These are phyloP conservation scores for Synanthedon tipuliformis DNA, from an alignment of 2,888 invertebrate species.

Conservation along the genomic window DNA sequence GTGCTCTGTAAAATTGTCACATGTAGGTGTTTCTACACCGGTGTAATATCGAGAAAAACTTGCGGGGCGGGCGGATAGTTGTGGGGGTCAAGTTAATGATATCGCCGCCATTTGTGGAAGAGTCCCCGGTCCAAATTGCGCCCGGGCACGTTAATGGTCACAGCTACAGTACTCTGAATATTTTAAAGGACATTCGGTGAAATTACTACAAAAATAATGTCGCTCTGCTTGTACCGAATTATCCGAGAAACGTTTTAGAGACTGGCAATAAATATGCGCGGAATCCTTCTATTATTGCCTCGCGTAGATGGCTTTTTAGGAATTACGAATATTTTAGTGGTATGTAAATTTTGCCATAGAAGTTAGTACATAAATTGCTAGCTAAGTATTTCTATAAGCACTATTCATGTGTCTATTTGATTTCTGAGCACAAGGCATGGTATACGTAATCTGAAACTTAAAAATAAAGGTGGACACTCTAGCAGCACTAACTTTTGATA, in stretches of 20 bases:
- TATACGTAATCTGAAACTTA: too few relatives aligned
- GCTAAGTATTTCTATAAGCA: too few relatives aligned
- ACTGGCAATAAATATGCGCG: constrained; percentile 61
- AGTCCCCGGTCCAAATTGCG: constrained; percentile 59
- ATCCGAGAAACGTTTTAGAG: constrained; percentile 64
- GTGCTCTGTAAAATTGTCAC: constrained; percentile 11
- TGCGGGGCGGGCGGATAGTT: constrained; percentile 54
- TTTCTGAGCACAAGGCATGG: too few relatives aligned
- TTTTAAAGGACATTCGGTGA: constrained; percentile 68
- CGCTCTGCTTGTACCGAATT: constrained; percentile 66
- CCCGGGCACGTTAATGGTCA: constrained; percentile 62
- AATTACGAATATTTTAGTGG: constrained; percentile 46
- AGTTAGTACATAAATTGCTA: too few relatives aligned
- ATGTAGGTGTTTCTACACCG: constrained; percentile 44
- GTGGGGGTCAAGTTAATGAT: constrained; percentile 67
- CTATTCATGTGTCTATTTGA: too few relatives aligned
- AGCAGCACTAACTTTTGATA: too few relatives aligned
- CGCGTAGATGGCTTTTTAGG: constrained; percentile 56
- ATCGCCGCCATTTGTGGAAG: constrained; percentile 66
- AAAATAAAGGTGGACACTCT: too few relatives aligned
- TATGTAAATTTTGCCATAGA: constrained; percentile 1
- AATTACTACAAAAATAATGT: constrained; percentile 71
- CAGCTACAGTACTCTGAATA: constrained; percentile 66
- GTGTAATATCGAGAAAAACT: constrained; percentile 66
- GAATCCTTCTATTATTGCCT: constrained; percentile 60